Conservation (phyloP, 2,888 invertebrate species). For the Euphydryas editha region DNA sequence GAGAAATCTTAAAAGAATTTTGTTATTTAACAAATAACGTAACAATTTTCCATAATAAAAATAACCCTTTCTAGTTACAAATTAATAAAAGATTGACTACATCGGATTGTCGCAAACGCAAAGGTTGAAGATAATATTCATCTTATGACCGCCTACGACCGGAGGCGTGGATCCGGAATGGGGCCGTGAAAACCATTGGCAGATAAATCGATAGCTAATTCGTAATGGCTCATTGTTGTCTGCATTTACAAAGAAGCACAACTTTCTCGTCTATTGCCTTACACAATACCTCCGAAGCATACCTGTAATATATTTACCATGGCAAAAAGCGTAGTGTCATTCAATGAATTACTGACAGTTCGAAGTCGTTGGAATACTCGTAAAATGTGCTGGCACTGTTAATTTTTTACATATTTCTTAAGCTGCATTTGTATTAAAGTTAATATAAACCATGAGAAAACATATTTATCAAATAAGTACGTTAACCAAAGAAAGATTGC, state of each 20-base stretch:
- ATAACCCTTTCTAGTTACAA: constrained; percentile 17
- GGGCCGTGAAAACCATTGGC: constrained; percentile 69
- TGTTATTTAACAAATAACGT: neutral
- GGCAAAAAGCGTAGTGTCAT: constrained; percentile 23
- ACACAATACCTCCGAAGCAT: constrained; percentile 54
- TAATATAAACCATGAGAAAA: neutral
- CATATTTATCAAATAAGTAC: neutral
- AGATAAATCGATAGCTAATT: constrained; percentile 81
- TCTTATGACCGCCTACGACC: constrained; percentile 47
- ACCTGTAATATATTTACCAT: constrained; percentile 22
- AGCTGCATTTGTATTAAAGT: neutral
- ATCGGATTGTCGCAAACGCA: constrained; percentile 40
- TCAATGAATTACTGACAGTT: constrained; percentile 18
- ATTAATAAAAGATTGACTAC: constrained; percentile 31
- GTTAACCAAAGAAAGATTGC: constrained; percentile 18
- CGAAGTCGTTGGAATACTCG: neutral
- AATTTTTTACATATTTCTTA: neutral
- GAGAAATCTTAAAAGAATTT: too few species aligned
- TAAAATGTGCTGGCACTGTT: neutral
- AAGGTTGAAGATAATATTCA: constrained; percentile 49
- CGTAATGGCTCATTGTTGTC: constrained; percentile 80
- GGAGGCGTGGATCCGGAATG: constrained; percentile 54
- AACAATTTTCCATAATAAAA: neutral
- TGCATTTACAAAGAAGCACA: constrained; percentile 74
- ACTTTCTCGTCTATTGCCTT: constrained; percentile 72